Conservation (phyloP, 2,113 vertebrate species). For the Terrapene triunguis region DNA sequence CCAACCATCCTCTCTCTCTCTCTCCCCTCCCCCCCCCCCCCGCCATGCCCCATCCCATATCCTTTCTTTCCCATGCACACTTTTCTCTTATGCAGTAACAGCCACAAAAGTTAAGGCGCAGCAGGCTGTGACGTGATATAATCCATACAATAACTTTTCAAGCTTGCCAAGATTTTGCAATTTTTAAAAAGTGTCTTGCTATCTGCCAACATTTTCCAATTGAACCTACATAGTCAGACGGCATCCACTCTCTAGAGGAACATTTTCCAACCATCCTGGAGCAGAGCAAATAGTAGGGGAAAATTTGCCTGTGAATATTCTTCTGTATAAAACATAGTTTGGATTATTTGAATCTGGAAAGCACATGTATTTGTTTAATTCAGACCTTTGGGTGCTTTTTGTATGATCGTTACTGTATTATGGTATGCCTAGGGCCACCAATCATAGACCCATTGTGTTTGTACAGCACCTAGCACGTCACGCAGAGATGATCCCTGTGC, state of each 20-base stretch:
- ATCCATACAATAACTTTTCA: conserved; percentile 71
- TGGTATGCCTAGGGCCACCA: rapidly evolving
- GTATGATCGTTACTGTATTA: rapidly evolving
- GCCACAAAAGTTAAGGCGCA: neutral
- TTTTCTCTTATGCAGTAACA: neutral
- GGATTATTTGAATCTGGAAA: rapidly evolving
- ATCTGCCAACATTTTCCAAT: conserved; percentile 81
- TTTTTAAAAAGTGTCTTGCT: conserved; percentile 77
- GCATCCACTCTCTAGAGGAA: conserved; percentile 50
- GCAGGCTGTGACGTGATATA: conserved; percentile 73
- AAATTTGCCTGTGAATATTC: neutral
- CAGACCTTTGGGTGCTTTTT: neutral
- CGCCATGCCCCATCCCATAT: no score
- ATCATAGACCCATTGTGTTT: rapidly evolving
- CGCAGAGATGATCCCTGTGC: rapidly evolving
- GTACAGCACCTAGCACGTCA: neutral
- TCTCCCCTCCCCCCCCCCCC: neutral
- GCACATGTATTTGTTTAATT: rapidly evolving
- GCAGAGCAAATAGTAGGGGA: conserved; percentile 14
- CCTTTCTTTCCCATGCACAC: neutral
- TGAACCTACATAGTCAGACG: conserved; percentile 81
- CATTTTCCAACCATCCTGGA: conserved; percentile 45
- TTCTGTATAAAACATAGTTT: neutral
- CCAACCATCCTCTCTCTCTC: neutral
- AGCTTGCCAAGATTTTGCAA: conserved; percentile 72